Evolutionary conservation across 2,113 vertebrate species (phyloP).

Genomic region (Nycticryphes semicollaris): DNA sequence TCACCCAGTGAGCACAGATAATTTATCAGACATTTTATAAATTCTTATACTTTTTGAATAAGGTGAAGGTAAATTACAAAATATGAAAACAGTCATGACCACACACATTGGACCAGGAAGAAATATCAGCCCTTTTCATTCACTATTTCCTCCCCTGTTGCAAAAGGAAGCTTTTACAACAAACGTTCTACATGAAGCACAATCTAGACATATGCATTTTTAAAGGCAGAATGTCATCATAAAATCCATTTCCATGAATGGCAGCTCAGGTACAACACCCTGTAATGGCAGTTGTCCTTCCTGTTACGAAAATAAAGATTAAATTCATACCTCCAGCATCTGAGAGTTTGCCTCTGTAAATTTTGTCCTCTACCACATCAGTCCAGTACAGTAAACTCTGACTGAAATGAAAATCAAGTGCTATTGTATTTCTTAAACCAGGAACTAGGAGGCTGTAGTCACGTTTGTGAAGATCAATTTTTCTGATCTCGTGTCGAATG

Average conservation of each 20-base stretch:
- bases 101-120: not conserved
- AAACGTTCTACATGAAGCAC: not conserved
- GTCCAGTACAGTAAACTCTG: conserved; percentile 98
- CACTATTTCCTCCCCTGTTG: not conserved
- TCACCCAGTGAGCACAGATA: not conserved
- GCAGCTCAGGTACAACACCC: not conserved
- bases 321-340: conserved; percentile 87
- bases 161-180: not conserved
- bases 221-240: not conserved
- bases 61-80: not conserved
- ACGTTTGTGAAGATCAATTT: conserved; percentile 96
- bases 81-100: not conserved
- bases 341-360: conserved; percentile 94
- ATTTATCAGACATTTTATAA: not conserved
- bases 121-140: not conserved
- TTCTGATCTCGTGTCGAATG: conserved; percentile 97
- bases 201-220: fast-evolving
- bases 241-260: not conserved
- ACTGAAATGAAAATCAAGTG: conserved; percentile 97
- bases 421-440: conserved; percentile 95
- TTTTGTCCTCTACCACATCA: conserved; percentile 98
- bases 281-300: not conserved
- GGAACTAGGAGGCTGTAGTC: conserved; percentile 97
- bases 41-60: not conserved
- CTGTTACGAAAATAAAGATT: not conserved